Evolutionary conservation across 2,797 vertebrate species (phyloP).

Genomic region (Falco concolor): DNA sequence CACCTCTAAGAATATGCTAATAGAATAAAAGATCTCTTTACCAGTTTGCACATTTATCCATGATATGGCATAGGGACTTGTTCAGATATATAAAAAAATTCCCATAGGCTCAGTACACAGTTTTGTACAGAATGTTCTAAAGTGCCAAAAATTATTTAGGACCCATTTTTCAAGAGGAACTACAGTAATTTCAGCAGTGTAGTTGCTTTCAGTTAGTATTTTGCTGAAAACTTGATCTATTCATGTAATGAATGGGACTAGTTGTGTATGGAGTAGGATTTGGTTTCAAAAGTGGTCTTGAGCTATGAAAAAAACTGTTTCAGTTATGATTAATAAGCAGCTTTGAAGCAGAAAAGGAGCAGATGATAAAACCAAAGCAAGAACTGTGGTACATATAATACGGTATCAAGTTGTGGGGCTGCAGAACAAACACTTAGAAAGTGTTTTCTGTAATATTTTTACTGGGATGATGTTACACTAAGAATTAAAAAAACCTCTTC

Average conservation of each 20-base stretch:
- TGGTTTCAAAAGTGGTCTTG: background rate
- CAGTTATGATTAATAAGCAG: background rate
- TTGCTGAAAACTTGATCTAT: background rate
- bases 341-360: background rate
- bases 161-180: background rate
- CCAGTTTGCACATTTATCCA: background rate
- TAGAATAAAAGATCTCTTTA: background rate
- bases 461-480: background rate
- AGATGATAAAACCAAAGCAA: background rate
- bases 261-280: background rate
- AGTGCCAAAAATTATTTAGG: background rate
- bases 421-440: background rate
- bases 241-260: background rate
- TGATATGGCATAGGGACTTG: background rate
- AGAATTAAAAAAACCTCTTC: background rate
- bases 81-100: background rate
- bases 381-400: background rate
- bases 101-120: background rate
- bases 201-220: background rate
- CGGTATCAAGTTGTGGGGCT: background rate
- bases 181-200: background rate
- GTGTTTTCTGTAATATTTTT: background rate
- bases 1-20: background rate
- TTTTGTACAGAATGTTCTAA: background rate
- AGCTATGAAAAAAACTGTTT: background rate